Evolutionary conservation across 2,113 vertebrate genomes (phyloP).

Genomic region (Ammodytes marinus): DNA sequence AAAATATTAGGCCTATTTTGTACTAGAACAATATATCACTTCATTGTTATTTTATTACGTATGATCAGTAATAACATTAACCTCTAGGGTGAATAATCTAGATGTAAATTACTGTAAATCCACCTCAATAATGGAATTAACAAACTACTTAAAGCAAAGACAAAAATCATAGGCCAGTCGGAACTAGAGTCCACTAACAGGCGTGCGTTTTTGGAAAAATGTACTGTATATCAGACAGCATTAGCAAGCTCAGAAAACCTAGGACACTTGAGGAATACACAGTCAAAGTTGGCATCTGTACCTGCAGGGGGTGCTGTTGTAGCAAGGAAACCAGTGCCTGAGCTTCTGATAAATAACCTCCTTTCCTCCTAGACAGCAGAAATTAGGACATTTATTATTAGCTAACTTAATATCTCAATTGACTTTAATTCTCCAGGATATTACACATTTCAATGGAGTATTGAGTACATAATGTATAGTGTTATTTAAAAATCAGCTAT

Average conservation of each 20-base stretch:
- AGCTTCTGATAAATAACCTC: neutral
- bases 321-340: neutral
- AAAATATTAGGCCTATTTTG: too few relatives aligned
- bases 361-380: neutral
- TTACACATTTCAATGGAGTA: neutral
- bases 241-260: neutral
- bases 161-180: too few relatives aligned
- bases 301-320: slow-evolving; percentile 63
- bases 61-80: neutral
- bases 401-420: neutral
- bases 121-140: neutral
- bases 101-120: neutral
- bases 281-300: neutral
- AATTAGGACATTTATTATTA: neutral
- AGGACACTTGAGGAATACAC: neutral
- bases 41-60: neutral
- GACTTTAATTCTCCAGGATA: neutral
- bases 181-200: neutral
- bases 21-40: neutral
- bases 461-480: neutral
- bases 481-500: too few relatives aligned
- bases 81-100: neutral
- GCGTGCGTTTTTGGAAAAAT: neutral
- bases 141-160: neutral
- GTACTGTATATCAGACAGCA: neutral